Conservation (phyloP, 1,140 invertebrate genomes). For the Drosophila arawakana region DNA sequence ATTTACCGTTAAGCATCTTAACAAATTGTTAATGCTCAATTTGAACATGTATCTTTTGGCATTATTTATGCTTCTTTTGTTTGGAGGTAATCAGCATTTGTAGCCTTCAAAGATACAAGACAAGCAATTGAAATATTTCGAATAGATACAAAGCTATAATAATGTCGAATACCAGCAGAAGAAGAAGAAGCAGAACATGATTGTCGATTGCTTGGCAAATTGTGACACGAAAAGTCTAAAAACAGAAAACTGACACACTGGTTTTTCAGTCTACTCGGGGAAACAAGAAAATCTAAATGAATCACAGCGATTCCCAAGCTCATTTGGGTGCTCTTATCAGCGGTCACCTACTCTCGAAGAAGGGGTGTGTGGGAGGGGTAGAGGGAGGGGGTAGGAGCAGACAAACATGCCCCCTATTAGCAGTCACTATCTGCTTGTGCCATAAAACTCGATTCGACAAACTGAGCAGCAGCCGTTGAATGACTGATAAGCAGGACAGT, state of each 20-base stretch:
- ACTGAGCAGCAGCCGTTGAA: constrained; percentile 36
- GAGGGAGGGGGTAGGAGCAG: background rate
- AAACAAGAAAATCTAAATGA: constrained; percentile 18
- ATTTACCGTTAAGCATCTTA: constrained; percentile 17
- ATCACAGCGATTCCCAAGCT: constrained; percentile 46
- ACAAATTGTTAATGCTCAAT: constrained; percentile 17
- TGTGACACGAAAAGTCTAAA: constrained; percentile 46
- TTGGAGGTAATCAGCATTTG: constrained; percentile 22
- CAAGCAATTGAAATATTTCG: constrained; percentile 17
- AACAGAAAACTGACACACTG: constrained; percentile 18
- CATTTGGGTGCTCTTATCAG: background rate
- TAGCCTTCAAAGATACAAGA: constrained; percentile 14
- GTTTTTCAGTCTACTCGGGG: background rate
- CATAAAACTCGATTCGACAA: constrained; percentile 33
- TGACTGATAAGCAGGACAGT: constrained; percentile 45
- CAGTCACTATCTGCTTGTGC: constrained; percentile 51
- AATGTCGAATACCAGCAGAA: constrained; percentile 33
- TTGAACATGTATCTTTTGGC: constrained; percentile 16
- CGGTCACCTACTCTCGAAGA: constrained; percentile 10
- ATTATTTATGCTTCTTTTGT: background rate
- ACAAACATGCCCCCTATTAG: constrained; percentile 5
- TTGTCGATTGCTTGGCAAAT: constrained; percentile 34
- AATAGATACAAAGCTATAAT: constrained; percentile 26
- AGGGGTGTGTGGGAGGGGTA: too few species aligned
- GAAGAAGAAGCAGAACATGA: constrained; percentile 37